phyloP scores from a whole-genome alignment of 1,140 invertebrate genomes.

The Ruditapes philippinarum region DNA sequence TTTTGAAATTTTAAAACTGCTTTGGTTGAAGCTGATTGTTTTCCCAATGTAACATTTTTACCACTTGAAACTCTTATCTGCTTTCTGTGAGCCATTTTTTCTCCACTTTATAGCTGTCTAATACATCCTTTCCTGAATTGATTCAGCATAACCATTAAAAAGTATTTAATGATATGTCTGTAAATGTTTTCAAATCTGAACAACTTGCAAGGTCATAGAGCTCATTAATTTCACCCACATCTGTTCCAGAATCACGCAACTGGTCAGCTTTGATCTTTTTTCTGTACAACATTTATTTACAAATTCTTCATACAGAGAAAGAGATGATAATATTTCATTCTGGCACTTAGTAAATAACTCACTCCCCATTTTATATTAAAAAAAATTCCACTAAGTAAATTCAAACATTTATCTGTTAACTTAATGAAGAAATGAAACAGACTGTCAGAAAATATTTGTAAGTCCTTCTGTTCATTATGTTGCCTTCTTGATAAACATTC shows the following conservation, averaged over 20 bases:
- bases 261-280: too few relatives aligned
- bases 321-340: background rate
- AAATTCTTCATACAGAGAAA: background rate
- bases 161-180: conserved; percentile 1
- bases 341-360: background rate
- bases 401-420: too few relatives aligned
- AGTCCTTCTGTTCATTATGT: conserved; percentile 33
- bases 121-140: conserved; percentile 38
- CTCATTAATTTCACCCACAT: background rate
- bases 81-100: conserved; percentile 46
- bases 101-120: conserved; percentile 7
- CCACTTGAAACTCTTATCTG: conserved; percentile 10
- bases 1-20: background rate
- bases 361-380: background rate
- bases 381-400: background rate
- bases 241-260: background rate
- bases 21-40: background rate
- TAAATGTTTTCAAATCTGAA: conserved; percentile 8
- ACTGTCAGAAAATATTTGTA: conserved; percentile 17
- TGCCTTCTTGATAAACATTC: conserved; percentile 27
- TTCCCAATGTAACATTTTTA: background rate
- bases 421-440: conserved; percentile 2
- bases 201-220: background rate
- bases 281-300: background rate
- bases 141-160: conserved; percentile 41